Conservation (phyloP, 2,113 vertebrate genomes). For the Propithecus coquereli region DNA sequence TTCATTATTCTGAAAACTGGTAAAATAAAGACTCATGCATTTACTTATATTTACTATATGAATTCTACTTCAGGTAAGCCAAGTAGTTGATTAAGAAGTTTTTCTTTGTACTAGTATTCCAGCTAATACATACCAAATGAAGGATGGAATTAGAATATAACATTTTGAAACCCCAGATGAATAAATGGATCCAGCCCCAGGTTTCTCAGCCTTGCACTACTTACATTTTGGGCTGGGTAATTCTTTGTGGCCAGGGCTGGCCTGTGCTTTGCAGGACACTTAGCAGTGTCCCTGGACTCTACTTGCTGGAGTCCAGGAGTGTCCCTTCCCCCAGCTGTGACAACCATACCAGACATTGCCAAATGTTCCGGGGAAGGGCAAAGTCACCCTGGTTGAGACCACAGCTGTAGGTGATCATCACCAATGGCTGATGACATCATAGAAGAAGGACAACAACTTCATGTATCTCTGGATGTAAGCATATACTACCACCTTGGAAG, state of each 20-base stretch:
- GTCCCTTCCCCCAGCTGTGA: background rate
- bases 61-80: constrained; percentile 1
- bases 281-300: background rate
- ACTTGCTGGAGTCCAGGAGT: background rate
- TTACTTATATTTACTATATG: background rate
- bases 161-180: background rate
- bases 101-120: background rate
- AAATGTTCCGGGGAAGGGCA: background rate
- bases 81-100: background rate
- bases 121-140: background rate
- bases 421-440: background rate
- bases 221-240: background rate
- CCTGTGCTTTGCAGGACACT: background rate
- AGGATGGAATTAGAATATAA: background rate
- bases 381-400: background rate
- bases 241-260: background rate
- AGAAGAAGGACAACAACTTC: background rate
- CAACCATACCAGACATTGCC: background rate
- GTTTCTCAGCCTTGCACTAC: background rate
- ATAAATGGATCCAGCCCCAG: background rate
- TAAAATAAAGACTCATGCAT: background rate
- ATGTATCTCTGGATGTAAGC: background rate
- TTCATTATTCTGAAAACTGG: constrained; percentile 31
- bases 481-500: background rate
- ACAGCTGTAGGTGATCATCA: background rate